Evolutionary conservation across 2,888 invertebrate genomes (phyloP), one percentile per base, ranked within the genome.

Genomic region (Cetonia aurata): DNA sequence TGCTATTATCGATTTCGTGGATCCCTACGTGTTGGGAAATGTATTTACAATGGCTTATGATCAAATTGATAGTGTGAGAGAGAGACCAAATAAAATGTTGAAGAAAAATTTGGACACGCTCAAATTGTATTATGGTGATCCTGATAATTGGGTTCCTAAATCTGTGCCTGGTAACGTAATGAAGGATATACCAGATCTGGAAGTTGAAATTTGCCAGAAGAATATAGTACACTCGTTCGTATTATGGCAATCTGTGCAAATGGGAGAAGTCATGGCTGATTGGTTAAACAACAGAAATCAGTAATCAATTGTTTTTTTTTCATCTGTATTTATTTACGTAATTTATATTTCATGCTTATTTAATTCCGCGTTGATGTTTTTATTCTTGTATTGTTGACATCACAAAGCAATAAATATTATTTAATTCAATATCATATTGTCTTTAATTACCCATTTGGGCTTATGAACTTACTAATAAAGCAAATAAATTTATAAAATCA

Each of bases 141-240:
- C 80, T 3, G 98, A 98, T 84, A 88, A 89, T 9, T 98, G 98
- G 97, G 92, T 91, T 62, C 96, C 97, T 0, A 77, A 89, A 0
- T 83, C 85, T 48, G 94, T 91, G 80, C 93, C 89, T 79, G 85
- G 90, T 31, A 89, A 92, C 72, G 83, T 97, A 69, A 88, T 86
- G 73, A 76, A 82, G 13, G 84, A 85, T 67, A 87, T 91, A 80
- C 91, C 92, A 0, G 83, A 87, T 66, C 84, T 90, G 3, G 87
- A 91, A 73, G 89, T 90, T 3, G 82, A 87, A 71, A 79, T 92
- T 19, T 91, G 91, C 80, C 84, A 86, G 13, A 83, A 87, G 56
- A 87, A 88, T 19, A 88, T 88, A 77, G 86, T 88, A 44, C 97
- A 97, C 85, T 91, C 94, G 2, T 97, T 96, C 88, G 94, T 96